A percentile compares a stretch with the other conserved stretches of the same genome.
phyloP scores from a whole-genome alignment of 2,888 invertebrate species.

The Morinoia aosen region DNA sequence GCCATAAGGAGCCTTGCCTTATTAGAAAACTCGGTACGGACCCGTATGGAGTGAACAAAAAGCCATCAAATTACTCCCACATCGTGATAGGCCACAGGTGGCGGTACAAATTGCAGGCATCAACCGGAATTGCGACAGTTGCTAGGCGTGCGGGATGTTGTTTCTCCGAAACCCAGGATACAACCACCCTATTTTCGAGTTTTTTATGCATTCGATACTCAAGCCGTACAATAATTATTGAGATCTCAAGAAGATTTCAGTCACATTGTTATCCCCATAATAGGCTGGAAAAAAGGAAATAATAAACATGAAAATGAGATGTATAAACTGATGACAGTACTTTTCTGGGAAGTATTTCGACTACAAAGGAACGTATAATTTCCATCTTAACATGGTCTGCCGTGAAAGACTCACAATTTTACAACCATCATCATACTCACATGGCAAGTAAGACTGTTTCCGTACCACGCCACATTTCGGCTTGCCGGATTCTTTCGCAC shows the following conservation, averaged over 20 bases:
- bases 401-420: not conserved
- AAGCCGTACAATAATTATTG: not conserved
- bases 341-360: not conserved
- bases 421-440: not conserved
- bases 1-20: not conserved
- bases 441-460: not conserved
- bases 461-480: not conserved
- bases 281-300: not conserved
- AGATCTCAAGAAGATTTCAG: not conserved
- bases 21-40: not conserved
- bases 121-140: constrained; percentile 25
- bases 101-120: not conserved
- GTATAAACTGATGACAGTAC: not conserved
- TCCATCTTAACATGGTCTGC: not conserved
- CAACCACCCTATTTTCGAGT: not conserved
- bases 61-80: not conserved
- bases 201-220: not conserved
- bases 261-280: not conserved
- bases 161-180: not conserved
- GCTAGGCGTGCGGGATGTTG: not conserved
- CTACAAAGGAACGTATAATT: not conserved
- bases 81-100: constrained; percentile 15
- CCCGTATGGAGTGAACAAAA: not conserved
- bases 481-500: not conserved
- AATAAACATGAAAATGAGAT: not conserved